phyloP scores from a whole-genome alignment of 2,113 vertebrate species.

The Rafetus swinhoei region DNA sequence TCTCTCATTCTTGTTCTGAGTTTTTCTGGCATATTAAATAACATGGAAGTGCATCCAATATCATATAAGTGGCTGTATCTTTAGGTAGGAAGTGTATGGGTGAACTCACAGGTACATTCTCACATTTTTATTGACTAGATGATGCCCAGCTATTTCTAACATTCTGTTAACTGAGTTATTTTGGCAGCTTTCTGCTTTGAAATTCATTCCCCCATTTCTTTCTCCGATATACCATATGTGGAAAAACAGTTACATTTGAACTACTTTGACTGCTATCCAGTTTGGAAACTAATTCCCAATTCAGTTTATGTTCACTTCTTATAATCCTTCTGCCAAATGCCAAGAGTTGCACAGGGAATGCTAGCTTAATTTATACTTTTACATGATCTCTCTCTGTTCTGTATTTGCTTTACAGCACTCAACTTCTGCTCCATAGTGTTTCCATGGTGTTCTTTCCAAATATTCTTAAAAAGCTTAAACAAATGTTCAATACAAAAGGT shows the following conservation, averaged over 20 bases:
- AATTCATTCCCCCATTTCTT: background rate
- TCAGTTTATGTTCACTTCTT: background rate
- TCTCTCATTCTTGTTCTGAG: background rate
- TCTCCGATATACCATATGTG: background rate
- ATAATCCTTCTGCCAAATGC: background rate
- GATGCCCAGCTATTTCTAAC: background rate
- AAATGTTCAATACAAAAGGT: background rate
- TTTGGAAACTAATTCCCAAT: background rate
- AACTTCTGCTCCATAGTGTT: background rate
- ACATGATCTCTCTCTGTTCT: accelerated
- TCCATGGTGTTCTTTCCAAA: background rate
- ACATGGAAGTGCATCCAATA: background rate
- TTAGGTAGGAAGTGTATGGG: background rate
- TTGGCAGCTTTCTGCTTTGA: background rate
- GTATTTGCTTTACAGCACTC: background rate
- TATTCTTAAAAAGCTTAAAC: background rate
- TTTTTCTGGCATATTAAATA: background rate
- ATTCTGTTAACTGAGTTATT: background rate
- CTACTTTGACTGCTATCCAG: background rate
- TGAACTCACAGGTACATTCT: background rate
- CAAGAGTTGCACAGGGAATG: background rate
- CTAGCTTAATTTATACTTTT: background rate
- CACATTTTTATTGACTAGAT: background rate
- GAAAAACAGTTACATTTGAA: background rate
- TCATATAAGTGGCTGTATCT: background rate